Evolutionary conservation across 2,888 invertebrate species (phyloP).

Genomic region (Ormia ochracea): DNA sequence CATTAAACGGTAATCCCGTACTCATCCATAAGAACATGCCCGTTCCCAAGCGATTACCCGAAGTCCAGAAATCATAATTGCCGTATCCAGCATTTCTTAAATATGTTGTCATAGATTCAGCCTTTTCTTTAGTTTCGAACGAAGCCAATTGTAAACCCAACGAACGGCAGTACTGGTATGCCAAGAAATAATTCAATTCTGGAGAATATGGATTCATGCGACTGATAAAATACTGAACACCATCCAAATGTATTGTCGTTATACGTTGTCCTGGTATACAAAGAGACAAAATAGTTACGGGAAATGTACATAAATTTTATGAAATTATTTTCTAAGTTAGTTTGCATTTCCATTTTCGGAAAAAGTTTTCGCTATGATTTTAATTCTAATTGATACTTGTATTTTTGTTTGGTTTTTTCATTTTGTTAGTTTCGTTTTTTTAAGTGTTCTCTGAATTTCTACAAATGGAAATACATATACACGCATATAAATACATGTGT

Average conservation of each 20-base stretch:
- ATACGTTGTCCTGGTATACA: slow-evolving; percentile 85
- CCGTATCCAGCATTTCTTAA: slow-evolving; percentile 89
- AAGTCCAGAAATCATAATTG: slow-evolving; percentile 92
- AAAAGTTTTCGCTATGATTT: neutral
- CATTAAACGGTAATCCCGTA: slow-evolving; percentile 90
- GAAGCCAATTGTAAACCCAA: slow-evolving; percentile 89
- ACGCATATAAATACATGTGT: neutral
- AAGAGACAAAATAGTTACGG: neutral
- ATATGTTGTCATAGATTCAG: slow-evolving; percentile 89
- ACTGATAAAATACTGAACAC: slow-evolving; percentile 90
- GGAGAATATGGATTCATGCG: slow-evolving; percentile 92
- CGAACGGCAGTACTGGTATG: slow-evolving; percentile 92
- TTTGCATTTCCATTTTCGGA: neutral
- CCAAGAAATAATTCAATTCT: slow-evolving; percentile 89
- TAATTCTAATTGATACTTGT: neutral
- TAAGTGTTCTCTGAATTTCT: neutral
- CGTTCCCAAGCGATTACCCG: slow-evolving; percentile 90
- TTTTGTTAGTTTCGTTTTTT: neutral
- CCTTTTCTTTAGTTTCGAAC: slow-evolving; percentile 91
- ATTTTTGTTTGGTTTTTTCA: neutral
- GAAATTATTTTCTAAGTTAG: neutral
- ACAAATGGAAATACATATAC: neutral
- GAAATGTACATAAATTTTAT: neutral
- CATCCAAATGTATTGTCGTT: slow-evolving; percentile 90
- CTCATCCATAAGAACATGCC: slow-evolving; percentile 95